Base-by-base conservation (phyloP, 2,888 invertebrate genomes). In the Watsonalla binaria region DNA sequence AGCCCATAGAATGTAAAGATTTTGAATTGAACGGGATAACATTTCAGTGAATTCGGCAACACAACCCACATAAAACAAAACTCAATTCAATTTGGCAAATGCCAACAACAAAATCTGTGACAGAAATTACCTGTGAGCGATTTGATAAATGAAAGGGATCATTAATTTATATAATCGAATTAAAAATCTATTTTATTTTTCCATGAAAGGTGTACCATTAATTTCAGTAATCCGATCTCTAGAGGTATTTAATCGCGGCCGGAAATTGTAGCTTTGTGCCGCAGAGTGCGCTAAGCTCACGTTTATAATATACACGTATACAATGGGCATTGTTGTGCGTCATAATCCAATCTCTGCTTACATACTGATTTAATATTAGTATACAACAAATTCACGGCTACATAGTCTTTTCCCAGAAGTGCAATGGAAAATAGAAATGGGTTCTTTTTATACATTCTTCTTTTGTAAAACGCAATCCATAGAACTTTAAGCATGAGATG, bases 101-200 rank as follows among this genome's bases (percentile, higher is more conserved):
- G 45, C 33, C 51, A 33, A 33, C 60, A 61, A 59, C 58, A 53
- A 57, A 67, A 61, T 70, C 53, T 56, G 58, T 59, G 65, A 54
- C 60, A 61, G 59, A 62, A 63, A 51, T 58, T 61, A 54, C 56
- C 58, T 57, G 56, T 51, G 61, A 60, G 63, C 60, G 63, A 61
- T 68, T 68, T 68, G 67, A 67, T 68, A 67, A 67, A 64, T 60
- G 53, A 51, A 55, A 53, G 57, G 55, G 52, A 55, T 57, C 61
- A 67, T 65, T 65, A 68, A 67, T 63, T 63, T 65, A 63, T 67
- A 65, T 69, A 69, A 56, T 60, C 54, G 50, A 63, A 60, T 68
- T 67, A 62, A 54, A 59, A 63, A 24, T 24, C 24, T 24, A 24
- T 70, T 68, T 58, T 56, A 58, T 55, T 62, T 56, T 58, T 54